phyloP scores from a whole-genome alignment of 2,888 invertebrate species.

The Alloplasta piceator region DNA sequence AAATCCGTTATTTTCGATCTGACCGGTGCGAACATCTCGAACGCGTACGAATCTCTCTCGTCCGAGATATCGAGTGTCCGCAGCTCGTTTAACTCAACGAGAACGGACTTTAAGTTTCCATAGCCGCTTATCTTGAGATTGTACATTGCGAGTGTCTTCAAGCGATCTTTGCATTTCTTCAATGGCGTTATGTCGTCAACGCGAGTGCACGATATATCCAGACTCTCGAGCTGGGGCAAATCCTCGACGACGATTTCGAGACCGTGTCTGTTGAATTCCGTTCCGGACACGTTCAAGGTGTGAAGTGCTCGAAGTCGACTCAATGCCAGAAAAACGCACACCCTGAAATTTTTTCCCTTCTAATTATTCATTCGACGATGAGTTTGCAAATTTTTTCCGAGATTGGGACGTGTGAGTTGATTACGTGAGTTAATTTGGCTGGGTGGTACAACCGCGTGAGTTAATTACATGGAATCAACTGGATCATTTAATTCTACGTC shows the following conservation, averaged over 20 bases:
- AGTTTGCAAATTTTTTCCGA: too few species aligned
- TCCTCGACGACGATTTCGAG: conserved; percentile 88
- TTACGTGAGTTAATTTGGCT: too few species aligned
- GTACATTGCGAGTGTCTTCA: conserved; percentile 86
- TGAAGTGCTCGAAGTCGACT: conserved; percentile 86
- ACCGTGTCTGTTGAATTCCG: conserved; percentile 88
- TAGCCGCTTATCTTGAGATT: conserved; percentile 85
- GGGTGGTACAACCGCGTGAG: too few species aligned
- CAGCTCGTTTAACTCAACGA: conserved; percentile 84
- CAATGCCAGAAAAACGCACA: conserved; percentile 86
- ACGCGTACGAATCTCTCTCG: conserved; percentile 83
- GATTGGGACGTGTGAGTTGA: too few species aligned
- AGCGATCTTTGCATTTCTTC: conserved; percentile 84
- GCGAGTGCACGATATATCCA: conserved; percentile 88
- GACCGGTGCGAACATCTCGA: conserved; percentile 83
- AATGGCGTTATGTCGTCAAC: conserved; percentile 87
- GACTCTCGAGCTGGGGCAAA: conserved; percentile 86
- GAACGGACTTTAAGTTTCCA: conserved; percentile 83
- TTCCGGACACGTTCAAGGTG: conserved; percentile 87
- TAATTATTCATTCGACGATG: too few species aligned
- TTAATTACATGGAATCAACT: too few species aligned
- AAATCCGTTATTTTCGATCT: conserved; percentile 83
- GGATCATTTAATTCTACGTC: too few species aligned
- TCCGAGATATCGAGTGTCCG: conserved; percentile 86
- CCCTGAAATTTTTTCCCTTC: conserved; percentile 76